phyloP scores from a whole-genome alignment of 2,797 vertebrate genomes.

The Pampus argenteus region DNA sequence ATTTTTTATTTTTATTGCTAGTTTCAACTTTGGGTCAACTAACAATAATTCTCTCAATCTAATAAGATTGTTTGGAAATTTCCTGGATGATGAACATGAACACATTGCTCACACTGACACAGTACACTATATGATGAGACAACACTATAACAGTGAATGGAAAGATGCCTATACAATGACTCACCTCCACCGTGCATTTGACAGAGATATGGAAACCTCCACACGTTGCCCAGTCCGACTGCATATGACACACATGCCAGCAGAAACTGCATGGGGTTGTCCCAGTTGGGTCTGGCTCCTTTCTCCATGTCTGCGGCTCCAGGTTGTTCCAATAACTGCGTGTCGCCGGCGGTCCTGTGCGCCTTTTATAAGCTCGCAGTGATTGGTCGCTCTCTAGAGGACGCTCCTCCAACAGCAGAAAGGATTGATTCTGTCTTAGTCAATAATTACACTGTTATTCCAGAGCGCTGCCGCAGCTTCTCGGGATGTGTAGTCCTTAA shows the following conservation, averaged over 20 bases:
- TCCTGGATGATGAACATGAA: too few relatives aligned
- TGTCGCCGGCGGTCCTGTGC: constrained; percentile 12
- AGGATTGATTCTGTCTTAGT: background rate
- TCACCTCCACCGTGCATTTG: constrained; percentile 97
- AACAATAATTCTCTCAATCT: background rate
- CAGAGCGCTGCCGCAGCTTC: background rate
- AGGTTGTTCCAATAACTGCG: background rate
- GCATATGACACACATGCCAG: constrained; percentile 94
- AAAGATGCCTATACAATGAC: constrained; percentile 38
- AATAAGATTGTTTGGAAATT: constrained; percentile 16
- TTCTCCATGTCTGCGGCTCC: constrained; percentile 78
- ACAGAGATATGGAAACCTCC: constrained; percentile 96
- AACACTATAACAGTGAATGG: background rate
- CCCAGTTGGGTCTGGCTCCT: constrained; percentile 88
- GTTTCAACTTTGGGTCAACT: constrained; percentile 19
- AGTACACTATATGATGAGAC: background rate
- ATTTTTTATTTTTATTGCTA: constrained; percentile 6
- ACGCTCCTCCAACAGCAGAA: constrained; percentile 28
- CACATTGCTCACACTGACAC: background rate
- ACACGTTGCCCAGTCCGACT: constrained; percentile 96
- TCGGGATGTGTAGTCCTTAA: background rate
- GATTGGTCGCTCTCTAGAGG: constrained; percentile 54
- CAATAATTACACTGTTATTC: constrained; percentile 5
- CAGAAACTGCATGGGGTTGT: constrained; percentile 89
- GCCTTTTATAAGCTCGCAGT: constrained; percentile 79